These are phyloP conservation scores for Drosophila paucipuncta DNA, from an alignment of 2,888 invertebrate genomes.

Conservation along the genomic window DNA sequence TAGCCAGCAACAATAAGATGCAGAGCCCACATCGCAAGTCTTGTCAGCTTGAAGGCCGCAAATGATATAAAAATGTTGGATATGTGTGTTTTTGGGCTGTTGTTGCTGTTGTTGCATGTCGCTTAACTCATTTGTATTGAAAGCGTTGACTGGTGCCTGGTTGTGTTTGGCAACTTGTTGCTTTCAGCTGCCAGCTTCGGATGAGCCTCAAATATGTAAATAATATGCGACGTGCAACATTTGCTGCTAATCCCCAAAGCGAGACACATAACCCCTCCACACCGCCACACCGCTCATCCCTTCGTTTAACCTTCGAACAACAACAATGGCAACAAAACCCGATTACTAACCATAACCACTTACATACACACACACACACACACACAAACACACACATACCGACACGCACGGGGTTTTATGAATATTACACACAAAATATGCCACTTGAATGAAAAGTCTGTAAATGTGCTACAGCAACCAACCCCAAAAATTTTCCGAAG, in stretches of 20 bases:
- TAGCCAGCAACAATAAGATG: neutral
- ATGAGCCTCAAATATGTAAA: conserved; percentile 61
- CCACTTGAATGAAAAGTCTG: conserved; percentile 61
- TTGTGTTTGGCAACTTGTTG: conserved; percentile 56
- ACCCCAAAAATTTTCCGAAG: conserved; percentile 14
- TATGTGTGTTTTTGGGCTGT: conserved; percentile 28
- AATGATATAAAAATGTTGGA: conserved; percentile 47
- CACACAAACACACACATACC: neutral
- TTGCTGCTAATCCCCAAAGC: conserved; percentile 60
- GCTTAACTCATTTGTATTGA: conserved; percentile 64
- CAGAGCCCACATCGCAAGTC: conserved; percentile 10
- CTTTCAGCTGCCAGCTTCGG: conserved; percentile 26
- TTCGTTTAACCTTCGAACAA: neutral
- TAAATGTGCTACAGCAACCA: conserved; percentile 45
- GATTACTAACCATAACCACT: conserved; percentile 42
- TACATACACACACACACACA: conserved; percentile 18
- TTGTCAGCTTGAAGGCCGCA: conserved; percentile 30
- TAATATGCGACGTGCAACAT: conserved; percentile 64
- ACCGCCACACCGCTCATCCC: neutral
- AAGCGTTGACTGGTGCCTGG: conserved; percentile 37
- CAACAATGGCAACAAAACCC: conserved; percentile 6
- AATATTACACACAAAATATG: conserved; percentile 65
- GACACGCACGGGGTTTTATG: conserved; percentile 45
- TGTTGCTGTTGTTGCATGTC: conserved; percentile 12
- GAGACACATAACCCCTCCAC: conserved; percentile 4